Percentiles rank a stretch among this genome's conserved stretches.
These are phyloP conservation scores for Alviniconcha strummeri DNA, from an alignment of 2,888 invertebrate species.

Conservation along the genomic window DNA sequence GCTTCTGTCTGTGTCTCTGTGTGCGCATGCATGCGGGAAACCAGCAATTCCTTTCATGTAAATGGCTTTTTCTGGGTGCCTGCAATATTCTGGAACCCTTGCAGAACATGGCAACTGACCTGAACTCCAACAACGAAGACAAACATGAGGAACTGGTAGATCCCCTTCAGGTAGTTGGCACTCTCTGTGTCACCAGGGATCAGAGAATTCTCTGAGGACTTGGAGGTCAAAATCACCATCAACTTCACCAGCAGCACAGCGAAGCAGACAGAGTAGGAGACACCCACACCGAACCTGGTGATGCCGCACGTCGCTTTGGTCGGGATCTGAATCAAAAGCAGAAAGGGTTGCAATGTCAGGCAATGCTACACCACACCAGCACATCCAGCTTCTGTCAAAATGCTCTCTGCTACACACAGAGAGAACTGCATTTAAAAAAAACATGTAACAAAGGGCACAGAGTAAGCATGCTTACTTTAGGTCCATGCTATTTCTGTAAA, in stretches of 20 bases:
- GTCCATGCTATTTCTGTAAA: no score
- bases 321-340: slow-evolving; percentile 7
- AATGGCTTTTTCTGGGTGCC: no score
- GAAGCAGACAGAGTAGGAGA: slow-evolving; percentile 85
- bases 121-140: slow-evolving; percentile 91
- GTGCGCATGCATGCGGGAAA: no score
- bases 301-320: slow-evolving; percentile 72
- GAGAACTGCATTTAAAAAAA: no score
- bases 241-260: slow-evolving; percentile 94
- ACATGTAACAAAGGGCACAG: no score
- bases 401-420: no score
- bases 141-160: slow-evolving; percentile 90
- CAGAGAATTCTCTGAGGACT: slow-evolving; percentile 78
- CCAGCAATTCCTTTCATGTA: no score
- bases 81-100: no score
- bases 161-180: slow-evolving; percentile 89
- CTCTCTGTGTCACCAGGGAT: slow-evolving; percentile 72
- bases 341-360: neutral
- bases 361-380: neutral
- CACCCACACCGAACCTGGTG: slow-evolving; percentile 74
- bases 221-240: slow-evolving; percentile 92
- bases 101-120: slow-evolving; percentile 19
- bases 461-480: no score
- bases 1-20: no score
- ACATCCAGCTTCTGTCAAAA: no score